Base-by-base conservation (phyloP, 2,888 invertebrate genomes). In the Penaeus monodon region DNA sequence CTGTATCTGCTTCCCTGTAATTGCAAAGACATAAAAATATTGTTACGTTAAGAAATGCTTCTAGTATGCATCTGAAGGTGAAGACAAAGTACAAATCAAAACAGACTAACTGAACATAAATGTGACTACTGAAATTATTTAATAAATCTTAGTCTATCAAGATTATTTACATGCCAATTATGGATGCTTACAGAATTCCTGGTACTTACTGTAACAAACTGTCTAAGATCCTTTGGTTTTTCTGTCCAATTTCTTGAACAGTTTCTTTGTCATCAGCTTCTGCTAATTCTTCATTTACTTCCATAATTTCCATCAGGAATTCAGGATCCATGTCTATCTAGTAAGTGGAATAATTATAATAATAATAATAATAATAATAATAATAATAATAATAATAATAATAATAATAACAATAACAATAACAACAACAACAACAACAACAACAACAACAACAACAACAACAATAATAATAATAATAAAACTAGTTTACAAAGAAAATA, bases 291-390 rank as follows among this genome's bases (percentile, higher is more conserved):
- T 98, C 98, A 92, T 98, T 98, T 85, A 95, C 94, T 91, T 97
- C 97, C 97, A 98, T 97, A 90, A 98, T 96, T 92, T 95, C 94
- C 93, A 95, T 94, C 0, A 97, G 93, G 92, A 97, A 96, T 90
- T 94, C 93, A 82, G 94, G 93, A 91, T 96, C 95, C 22, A 95
- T 91, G 89, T 94, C 94, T 29, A 95, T 95, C 66, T 94, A 78
- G 57, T 17, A 68, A 24, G n/a, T 10, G 66, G 3, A 38, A 80
- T n/a, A 66, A 64, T 44, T 7, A n/a, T 81, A 38, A 38, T 2
- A 38, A 38, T 38, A 3, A 2, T 3, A 38, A 38, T 38, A 38
- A 38, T 6, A 38, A 38, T 3, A 38, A 38, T 81, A 38, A 38
- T 2, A 38, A 38, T 38, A 3, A 2, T 3, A 38, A 38, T 38